Percentiles rank a stretch among this genome's conserved stretches.
Conservation (phyloP, 1,140 invertebrate species). For the Belonocnema kinseyi region DNA sequence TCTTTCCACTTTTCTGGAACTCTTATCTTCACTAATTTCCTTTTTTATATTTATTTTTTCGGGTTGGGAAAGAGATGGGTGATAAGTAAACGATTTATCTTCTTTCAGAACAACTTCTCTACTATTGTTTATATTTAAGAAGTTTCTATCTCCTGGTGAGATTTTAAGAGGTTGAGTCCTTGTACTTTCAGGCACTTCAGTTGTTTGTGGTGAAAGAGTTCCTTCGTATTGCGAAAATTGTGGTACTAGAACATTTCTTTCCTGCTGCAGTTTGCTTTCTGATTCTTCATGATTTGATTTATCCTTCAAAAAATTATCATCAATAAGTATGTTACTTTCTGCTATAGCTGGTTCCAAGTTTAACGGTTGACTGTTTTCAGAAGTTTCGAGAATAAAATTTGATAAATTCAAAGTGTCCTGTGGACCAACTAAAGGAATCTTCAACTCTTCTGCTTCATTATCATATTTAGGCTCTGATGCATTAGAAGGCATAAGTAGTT, state of each 20-base stretch:
- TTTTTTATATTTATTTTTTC: constrained; percentile 30
- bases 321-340: neutral
- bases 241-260: neutral
- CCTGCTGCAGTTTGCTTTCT: neutral
- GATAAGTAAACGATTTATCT: neutral
- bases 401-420: neutral
- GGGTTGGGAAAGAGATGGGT: neutral
- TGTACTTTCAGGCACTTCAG: neutral
- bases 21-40: constrained; percentile 30
- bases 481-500: neutral
- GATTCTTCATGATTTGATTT: neutral
- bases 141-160: neutral
- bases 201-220: neutral
- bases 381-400: neutral
- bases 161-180: neutral
- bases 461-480: neutral
- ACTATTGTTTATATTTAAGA: neutral
- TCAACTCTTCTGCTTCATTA: neutral
- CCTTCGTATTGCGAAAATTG: constrained; percentile 9
- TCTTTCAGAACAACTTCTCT: constrained; percentile 14
- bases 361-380: neutral
- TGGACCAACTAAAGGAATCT: neutral
- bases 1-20: constrained; percentile 53
- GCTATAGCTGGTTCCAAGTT: neutral
- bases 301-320: neutral